Percentiles rank a stretch among this genome's conserved stretches.
Conservation (phyloP, 2,113 vertebrate genomes). For the Aegypius monachus region DNA sequence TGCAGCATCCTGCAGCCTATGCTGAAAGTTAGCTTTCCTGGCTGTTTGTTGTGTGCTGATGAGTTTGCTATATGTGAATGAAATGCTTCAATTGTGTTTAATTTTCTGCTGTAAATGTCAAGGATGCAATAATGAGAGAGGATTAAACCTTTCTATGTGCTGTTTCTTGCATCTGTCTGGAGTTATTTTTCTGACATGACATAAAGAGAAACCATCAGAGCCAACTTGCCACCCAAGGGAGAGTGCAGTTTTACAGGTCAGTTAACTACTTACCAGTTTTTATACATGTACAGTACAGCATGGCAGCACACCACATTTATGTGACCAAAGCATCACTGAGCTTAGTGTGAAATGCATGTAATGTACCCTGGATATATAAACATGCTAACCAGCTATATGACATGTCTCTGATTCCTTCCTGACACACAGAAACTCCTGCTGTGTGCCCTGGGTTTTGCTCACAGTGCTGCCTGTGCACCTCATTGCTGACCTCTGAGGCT, state of each 20-base stretch:
- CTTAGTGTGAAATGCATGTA: neutral
- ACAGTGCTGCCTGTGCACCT: neutral
- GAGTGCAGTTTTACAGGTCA: slow-evolving; percentile 45
- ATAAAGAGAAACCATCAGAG: slow-evolving; percentile 29
- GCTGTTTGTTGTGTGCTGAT: slow-evolving; percentile 28
- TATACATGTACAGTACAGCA: neutral
- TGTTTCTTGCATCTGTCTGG: neutral
- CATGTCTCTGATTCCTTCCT: neutral
- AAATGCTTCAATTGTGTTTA: slow-evolving; percentile 60
- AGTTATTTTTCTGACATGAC: slow-evolving; percentile 26
- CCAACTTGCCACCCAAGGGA: slow-evolving; percentile 22
- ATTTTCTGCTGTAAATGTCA: slow-evolving; percentile 59
- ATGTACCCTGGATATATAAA: neutral
- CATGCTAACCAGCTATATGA: neutral
- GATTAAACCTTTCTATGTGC: neutral
- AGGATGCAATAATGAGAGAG: slow-evolving; percentile 41
- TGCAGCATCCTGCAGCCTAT: neutral
- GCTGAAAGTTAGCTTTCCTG: neutral
- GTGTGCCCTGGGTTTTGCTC: neutral
- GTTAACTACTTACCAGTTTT: neutral
- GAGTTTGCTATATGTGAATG: slow-evolving; percentile 19
- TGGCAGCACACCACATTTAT: neutral
- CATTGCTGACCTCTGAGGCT: neutral
- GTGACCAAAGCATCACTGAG: neutral
- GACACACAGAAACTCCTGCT: neutral